Evolutionary conservation across 2,888 invertebrate species (phyloP), one percentile per base, ranked within the genome.

Genomic region (Cephus pulcher): DNA sequence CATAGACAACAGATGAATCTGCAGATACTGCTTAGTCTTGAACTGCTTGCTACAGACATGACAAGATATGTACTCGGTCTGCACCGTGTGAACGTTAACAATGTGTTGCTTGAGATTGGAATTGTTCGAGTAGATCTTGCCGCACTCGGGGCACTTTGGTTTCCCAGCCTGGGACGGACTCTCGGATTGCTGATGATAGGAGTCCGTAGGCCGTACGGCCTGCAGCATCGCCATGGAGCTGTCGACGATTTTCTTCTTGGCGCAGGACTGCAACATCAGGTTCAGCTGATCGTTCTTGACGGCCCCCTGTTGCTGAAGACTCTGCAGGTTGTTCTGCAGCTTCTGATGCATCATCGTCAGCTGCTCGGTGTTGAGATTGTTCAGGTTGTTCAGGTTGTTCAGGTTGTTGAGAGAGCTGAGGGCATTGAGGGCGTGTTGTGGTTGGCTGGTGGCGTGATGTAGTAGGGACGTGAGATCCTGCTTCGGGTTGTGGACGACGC

Each of bases 21-120:
- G 95, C 89, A 95, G 93, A 92, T 95, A 95, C 92, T 95, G 95
- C 92, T 94, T 94, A 83, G 95, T 95, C 92, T 95, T 95, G 93
- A 95, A 95, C 88, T 93, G 93, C 91, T 95, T 95, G 90, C 92
- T 93, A 92, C 95, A 95, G 84, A 94, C 93, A 90, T 94, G 93
- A 91, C 95, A 95, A 85, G 93, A 92, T 92, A 94, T 94, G 90
- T 93, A 93, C 86, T 93, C 93, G 79, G 93, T 93, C 88, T 93
- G 93, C 84, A 94, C 93, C 82, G 94, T 93, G 92, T 95, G 95
- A 86, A 95, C 94, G 92, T 95, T 95, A 86, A 94, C 93, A 88
- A 95, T 93, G 92, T 95, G 95, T 90, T 95, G 95, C 92, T 95
- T 95, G 85, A 95, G 93, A 92, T 95, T 95, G 91, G 94, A 94